Base-by-base conservation (phyloP, 2,888 invertebrate species). In the Sinodicranocentrus sp. region DNA sequence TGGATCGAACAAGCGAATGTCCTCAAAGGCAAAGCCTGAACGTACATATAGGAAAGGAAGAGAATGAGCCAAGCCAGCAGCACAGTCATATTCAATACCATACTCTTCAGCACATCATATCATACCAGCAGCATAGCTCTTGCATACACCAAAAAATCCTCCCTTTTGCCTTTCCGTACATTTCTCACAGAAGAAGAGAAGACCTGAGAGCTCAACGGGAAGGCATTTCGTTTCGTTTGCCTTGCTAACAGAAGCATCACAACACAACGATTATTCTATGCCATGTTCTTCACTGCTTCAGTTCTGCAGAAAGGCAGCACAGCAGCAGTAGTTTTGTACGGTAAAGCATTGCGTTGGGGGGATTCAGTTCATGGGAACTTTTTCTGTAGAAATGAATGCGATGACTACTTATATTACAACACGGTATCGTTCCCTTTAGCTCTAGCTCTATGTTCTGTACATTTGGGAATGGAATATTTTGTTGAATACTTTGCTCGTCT, bases 1-100 rank as follows among this genome's bases (percentile, higher is more conserved):
- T 82, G 83, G 83, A 84, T 84, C 83, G 83, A 84, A 84, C 77
- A 72, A 77, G 78, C 83, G 83, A 84, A 73, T 84, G 83, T 84
- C 83, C 83, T 78, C 78, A 67, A 84, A 78, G 44, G 28, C 61
- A 57, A 61, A 73, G 21, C 67, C 72, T 15, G 52, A 63, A 15
- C 13, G 33, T 33, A 57, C 28, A 67, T 57, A 21, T 33, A 79
- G 59, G 48, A 48, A 57, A 70, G 54, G 43, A 52, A 68, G 57
- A 57, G 52, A 8, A 61, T 13, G 52, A 48, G 28, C 70, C 28
- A 39, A 61, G 59, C 73, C n/a, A 70, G 2, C 44, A 43, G 6
- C 23, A 65, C 65, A 3, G 6, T 5, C n/a, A 17, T 13, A 39
- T 13, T 10, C n/a, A 63, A 26, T 28, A 13, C 63, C 33, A 63